Base-by-base conservation (phyloP, 1,140 invertebrate genomes). In the Drosophila setifemur region DNA sequence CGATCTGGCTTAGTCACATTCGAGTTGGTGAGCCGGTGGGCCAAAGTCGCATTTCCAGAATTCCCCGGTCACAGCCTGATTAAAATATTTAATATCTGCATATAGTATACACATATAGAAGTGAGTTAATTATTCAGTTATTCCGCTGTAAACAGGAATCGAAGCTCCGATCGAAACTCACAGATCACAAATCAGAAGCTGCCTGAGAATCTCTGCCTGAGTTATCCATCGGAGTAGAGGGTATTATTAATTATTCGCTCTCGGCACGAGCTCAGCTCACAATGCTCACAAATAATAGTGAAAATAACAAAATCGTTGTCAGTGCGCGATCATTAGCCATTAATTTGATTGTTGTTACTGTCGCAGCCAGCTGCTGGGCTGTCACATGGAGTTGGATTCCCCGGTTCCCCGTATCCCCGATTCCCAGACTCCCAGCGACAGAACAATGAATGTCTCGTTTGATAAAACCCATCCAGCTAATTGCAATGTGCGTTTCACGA, bases 131-230 rank as follows among this genome's bases (percentile, higher is more conserved):
- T 64, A 64, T 64, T 64, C 60, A 64, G 60, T 31, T 64, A 64
- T 64, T 37, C 58, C 42, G 42, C 42, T 31, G 60, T 64, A 64
- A 64, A 64, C 60, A 64, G 57, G 60, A 64, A 64, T 63, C 53
- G 21, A 44, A 16, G 9, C 39, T 19, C 28, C 21, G 21, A 45
- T 53, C 18, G 33, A 11, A 31, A 31, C 3, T 8, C 40, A 14
- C 16, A 48, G 39, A 55, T 49, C 48, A 12, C 28, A 45, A 63
- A 35, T 39, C 58, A 61, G 55, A 47, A 45, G 53, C 28, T 43
- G 40, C 3, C 50, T 19, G 31, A 25, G 60, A 64, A 25, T 28
- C 31, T 45, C n/a, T 14, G n/a, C n/a, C n/a, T n/a, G n/a, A n/a
- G n/a, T n/a, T n/a, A n/a, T n/a, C 42, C 9, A 9, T 39, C 42